Conservation (phyloP, 2,888 invertebrate species). For the Erannis defoliaria region DNA sequence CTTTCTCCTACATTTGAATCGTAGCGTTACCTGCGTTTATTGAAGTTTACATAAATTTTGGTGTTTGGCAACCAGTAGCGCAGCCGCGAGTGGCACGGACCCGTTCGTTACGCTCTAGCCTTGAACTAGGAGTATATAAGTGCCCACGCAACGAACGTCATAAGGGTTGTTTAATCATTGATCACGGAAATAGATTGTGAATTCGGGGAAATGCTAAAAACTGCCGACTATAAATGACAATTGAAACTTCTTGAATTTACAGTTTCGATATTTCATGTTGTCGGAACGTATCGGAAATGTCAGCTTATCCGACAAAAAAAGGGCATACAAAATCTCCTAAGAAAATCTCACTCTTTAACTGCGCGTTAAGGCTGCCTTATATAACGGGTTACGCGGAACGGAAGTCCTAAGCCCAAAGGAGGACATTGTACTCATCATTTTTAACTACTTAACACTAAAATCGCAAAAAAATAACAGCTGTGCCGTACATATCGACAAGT, state of each 20-base stretch:
- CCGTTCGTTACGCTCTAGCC: constrained; percentile 13
- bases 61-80: constrained; percentile 6
- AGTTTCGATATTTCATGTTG: not conserved
- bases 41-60: not conserved
- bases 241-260: not conserved
- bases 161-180: constrained; percentile 32
- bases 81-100: constrained; percentile 9
- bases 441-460: too few species aligned
- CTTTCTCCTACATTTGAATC: not conserved
- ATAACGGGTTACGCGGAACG: too few species aligned
- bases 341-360: too few species aligned
- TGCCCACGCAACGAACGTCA: constrained; percentile 23
- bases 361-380: too few species aligned
- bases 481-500: too few species aligned
- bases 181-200: constrained; percentile 33
- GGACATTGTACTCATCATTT: too few species aligned
- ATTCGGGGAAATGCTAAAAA: constrained; percentile 22
- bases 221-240: constrained; percentile 12
- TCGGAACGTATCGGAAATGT: not conserved
- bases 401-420: too few species aligned
- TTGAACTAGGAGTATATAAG: constrained; percentile 24
- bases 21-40: not conserved
- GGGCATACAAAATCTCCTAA: too few species aligned
- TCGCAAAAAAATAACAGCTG: too few species aligned
- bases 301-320: too few species aligned